A percentile compares a stretch with the other conserved stretches of the same genome.
Conservation (phyloP, 2,888 invertebrate genomes). For the Cataglyphis cursor region DNA sequence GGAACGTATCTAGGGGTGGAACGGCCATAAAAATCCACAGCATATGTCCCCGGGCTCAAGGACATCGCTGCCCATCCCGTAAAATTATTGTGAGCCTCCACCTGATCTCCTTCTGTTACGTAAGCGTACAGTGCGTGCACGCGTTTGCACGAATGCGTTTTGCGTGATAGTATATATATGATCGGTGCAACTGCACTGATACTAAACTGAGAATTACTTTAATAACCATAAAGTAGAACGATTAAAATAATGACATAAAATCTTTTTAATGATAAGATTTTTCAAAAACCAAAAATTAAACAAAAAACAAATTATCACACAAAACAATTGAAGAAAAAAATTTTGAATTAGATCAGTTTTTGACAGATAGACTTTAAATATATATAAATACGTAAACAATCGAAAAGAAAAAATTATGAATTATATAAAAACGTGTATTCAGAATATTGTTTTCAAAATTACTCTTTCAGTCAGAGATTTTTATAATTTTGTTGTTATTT, state of each 20-base stretch:
- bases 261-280: neutral
- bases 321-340: neutral
- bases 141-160: neutral
- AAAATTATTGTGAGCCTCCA: conserved; percentile 70
- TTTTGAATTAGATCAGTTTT: neutral
- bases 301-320: neutral
- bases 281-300: neutral
- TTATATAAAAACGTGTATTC: neutral
- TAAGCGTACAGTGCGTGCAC: conserved; percentile 6
- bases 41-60: conserved; percentile 72
- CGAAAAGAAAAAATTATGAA: neutral
- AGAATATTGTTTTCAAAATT: neutral
- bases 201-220: neutral
- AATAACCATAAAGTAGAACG: neutral
- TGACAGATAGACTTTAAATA: neutral
- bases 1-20: conserved; percentile 34
- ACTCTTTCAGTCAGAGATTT: neutral
- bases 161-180: neutral
- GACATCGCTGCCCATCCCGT: conserved; percentile 55
- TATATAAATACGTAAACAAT: neutral
- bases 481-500: neutral
- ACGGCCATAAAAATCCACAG: conserved; percentile 72
- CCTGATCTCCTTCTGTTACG: conserved; percentile 68
- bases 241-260: neutral
- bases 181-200: neutral